These are phyloP conservation scores for Tanypteryx hageni DNA, from an alignment of 2,888 invertebrate genomes.

Conservation along the genomic window DNA sequence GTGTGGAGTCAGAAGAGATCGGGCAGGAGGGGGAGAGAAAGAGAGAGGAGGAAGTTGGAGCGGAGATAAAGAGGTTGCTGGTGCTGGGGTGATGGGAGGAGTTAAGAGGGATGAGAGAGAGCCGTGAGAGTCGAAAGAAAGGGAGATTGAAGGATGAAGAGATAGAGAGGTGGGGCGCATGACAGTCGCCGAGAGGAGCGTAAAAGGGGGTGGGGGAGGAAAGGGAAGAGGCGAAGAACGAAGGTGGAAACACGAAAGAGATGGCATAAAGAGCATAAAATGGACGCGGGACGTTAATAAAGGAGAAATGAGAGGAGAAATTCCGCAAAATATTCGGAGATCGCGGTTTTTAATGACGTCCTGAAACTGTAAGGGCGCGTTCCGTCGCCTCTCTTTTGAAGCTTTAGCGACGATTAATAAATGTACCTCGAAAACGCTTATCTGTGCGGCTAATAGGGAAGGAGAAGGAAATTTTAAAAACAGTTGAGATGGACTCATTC, in stretches of 20 bases:
- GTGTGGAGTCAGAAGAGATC: neutral
- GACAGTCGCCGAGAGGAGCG: neutral
- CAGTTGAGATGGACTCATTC: neutral
- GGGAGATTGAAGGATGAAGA: neutral
- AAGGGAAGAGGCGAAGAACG: neutral
- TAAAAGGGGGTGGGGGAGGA: neutral
- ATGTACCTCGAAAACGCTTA: neutral
- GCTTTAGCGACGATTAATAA: neutral
- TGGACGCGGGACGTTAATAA: neutral
- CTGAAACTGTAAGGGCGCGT: slow-evolving; percentile 12
- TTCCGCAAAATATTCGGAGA: neutral
- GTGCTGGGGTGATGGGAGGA: neutral
- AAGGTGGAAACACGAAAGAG: neutral
- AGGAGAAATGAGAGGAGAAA: neutral
- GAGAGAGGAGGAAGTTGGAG: neutral
- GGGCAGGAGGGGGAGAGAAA: neutral
- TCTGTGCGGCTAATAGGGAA: too few relatives aligned
- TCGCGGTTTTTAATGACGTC: slow-evolving; percentile 42
- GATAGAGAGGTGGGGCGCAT: neutral
- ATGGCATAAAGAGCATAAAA: neutral
- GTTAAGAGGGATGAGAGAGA: neutral
- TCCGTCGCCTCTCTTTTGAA: slow-evolving; percentile 12
- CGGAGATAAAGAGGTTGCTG: slow-evolving; percentile 54
- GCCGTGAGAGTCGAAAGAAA: neutral
- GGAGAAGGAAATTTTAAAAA: neutral